Evolutionary conservation across 2,113 vertebrate species (phyloP).

Genomic region (rat (Rattus norvegicus)): DNA sequence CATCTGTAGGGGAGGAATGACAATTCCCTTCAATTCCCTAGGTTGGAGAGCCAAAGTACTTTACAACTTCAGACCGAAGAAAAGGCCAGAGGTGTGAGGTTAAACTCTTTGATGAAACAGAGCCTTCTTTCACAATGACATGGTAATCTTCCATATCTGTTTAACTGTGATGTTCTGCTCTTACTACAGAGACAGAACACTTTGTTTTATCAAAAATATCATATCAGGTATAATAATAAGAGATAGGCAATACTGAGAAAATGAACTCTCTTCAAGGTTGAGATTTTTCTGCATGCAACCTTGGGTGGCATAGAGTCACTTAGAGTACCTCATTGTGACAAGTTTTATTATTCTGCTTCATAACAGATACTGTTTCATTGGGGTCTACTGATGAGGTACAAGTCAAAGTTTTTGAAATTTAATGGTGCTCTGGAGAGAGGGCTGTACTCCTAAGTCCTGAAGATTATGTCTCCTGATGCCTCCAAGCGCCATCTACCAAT

Average conservation of each 20-base stretch:
- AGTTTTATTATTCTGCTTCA: not conserved
- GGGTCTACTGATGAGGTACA: not conserved
- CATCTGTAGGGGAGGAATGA: slow-evolving; percentile 14
- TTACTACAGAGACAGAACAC: not conserved
- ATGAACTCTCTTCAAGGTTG: not conserved
- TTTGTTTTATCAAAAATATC: slow-evolving; percentile 44
- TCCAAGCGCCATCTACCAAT: not conserved
- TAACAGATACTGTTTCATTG: not conserved
- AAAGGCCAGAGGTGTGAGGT: slow-evolving; percentile 96
- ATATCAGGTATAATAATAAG: not conserved
- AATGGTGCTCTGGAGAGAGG: not conserved
- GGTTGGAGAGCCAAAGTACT: slow-evolving; percentile 93
- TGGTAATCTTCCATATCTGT: slow-evolving; percentile 86
- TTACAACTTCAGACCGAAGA: slow-evolving; percentile 93
- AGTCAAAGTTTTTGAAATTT: not conserved
- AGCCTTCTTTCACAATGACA: slow-evolving; percentile 92
- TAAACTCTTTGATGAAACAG: slow-evolving; percentile 94
- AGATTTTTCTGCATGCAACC: slow-evolving; percentile 18
- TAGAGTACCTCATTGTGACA: not conserved
- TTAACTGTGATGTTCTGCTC: slow-evolving; percentile 41
- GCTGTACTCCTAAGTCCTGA: not conserved
- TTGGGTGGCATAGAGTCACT: not conserved
- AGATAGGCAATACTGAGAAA: slow-evolving; percentile 28
- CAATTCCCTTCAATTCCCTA: slow-evolving; percentile 78
- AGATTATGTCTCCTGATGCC: not conserved